Evolutionary conservation across 2,797 vertebrate species (phyloP), one percentile per base, ranked within the genome.

Genomic region (Cyclopterus lumpus): DNA sequence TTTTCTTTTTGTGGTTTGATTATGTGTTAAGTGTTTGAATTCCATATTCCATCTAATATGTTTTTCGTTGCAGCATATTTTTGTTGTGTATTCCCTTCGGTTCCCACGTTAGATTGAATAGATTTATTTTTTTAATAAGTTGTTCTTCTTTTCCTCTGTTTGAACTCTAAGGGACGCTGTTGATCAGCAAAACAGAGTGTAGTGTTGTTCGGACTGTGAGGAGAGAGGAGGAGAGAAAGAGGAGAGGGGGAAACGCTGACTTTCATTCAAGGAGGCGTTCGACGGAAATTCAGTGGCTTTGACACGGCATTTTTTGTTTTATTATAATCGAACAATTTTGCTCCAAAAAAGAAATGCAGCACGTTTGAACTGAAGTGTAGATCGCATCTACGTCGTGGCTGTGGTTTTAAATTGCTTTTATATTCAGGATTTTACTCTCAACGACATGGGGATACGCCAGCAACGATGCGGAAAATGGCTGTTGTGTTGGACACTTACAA

Each of bases 151-250:
- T 58, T 77, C 46, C 64, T 72, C 42, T 1, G 0, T 83, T 78
- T 44, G 59, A 4, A 78, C 88, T 90, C 78, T 82, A 72, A 84
- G 88, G 22, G 88, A 88, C 88, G 84, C 88, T 88, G 82, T 88
- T 86, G 84, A 30, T 79, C 79, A 84, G 79, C 38, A 36, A 80
- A 85, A 84, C 72, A 0, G 32, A 44, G 24, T 30, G 2, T 32
- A 0, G 16, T 69, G 22, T 22, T 65, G 9, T 69, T 49, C 2
- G 2, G 51, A 8, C 18, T n/a, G 26, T 62, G 60, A 6, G 30
- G 55, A 63, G 46, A 70, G 61, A 77, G 30, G 63, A 4, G 24
- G 34, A 61, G n/a, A 76, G 64, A 73, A 61, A 71, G 11, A 9
- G 53, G 30, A 59, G 40, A 59, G 48, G 53, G n/a, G 15, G 8